Conservation (phyloP, 30 jellyfish, hydroid and myxozoan species). For the Calvadosia cruxmelitensis region DNA sequence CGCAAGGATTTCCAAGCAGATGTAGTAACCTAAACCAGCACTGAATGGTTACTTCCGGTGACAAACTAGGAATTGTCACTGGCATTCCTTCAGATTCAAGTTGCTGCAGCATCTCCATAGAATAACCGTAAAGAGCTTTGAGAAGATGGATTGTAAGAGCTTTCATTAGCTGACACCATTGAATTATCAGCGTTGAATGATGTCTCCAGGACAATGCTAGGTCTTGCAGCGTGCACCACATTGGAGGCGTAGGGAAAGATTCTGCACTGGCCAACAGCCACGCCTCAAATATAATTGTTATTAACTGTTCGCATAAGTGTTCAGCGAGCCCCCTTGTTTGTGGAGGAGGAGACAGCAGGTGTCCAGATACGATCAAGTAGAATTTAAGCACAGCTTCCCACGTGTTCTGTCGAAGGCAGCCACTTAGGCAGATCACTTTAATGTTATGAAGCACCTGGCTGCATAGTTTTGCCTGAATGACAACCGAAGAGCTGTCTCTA, state of each 20-base stretch:
- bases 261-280: conserved; percentile 72
- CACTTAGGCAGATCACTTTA: conserved; percentile 26
- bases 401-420: conserved; percentile 25
- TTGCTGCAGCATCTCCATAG: neutral
- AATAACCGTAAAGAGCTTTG: neutral
- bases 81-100: conserved; percentile 2
- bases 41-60: conserved; percentile 75
- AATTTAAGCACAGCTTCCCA: conserved; percentile 66
- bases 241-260: conserved; percentile 83
- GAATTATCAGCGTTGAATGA: conserved; percentile 58
- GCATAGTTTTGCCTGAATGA: conserved; percentile 62
- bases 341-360: conserved; percentile 86
- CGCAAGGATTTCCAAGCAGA: conserved; percentile 78
- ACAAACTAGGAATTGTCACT: conserved; percentile 8
- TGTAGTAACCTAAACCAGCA: conserved; percentile 93
- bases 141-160: conserved; percentile 55
- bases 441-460: conserved; percentile 56
- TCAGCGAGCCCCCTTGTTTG: conserved; percentile 78
- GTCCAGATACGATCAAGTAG: conserved; percentile 76
- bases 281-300: conserved; percentile 43
- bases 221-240: conserved; percentile 87
- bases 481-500: conserved; percentile 71
- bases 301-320: conserved; percentile 78
- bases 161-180: conserved; percentile 75
- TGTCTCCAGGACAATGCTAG: conserved; percentile 82